Conservation (phyloP, 2,797 vertebrate species). For the Poliocrania exsul region DNA sequence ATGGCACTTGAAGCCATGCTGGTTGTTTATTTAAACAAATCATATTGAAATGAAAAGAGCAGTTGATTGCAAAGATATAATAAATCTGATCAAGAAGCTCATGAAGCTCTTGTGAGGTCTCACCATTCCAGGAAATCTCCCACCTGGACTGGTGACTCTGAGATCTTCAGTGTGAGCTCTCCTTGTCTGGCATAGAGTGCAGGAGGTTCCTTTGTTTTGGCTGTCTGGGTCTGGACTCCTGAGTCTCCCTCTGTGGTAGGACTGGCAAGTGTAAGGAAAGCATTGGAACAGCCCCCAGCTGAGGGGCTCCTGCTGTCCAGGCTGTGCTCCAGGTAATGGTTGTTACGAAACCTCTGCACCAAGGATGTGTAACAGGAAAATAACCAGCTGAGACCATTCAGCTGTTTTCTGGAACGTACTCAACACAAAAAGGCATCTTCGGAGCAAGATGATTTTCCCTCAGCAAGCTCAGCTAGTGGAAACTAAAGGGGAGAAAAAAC, state of each 20-base stretch:
- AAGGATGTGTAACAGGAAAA: not conserved
- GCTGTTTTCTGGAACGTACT: not conserved
- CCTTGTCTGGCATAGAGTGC: not conserved
- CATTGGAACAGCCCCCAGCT: too few species aligned
- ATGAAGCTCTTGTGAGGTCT: not conserved
- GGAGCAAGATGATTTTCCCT: not conserved
- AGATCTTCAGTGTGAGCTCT: not conserved
- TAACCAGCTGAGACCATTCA: not conserved
- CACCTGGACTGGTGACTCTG: not conserved
- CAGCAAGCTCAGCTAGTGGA: not conserved
- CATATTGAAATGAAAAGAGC: constrained; percentile 7
- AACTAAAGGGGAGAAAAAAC: not conserved
- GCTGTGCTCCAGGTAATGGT: not conserved
- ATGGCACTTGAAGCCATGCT: constrained; percentile 46
- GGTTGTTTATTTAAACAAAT: constrained; percentile 67
- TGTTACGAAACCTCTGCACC: not conserved
- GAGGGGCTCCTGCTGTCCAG: not conserved
- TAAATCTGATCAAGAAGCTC: not conserved
- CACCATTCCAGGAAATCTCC: not conserved
- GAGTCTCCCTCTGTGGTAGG: not conserved
- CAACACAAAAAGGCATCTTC: not conserved
- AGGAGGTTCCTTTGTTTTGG: not conserved
- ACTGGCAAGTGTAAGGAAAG: not conserved
- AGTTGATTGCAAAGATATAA: constrained; percentile 1
- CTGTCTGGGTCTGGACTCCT: not conserved